Evolutionary conservation across 2,113 vertebrate genomes (phyloP).

Genomic region (Gallinago paraguaiae): DNA sequence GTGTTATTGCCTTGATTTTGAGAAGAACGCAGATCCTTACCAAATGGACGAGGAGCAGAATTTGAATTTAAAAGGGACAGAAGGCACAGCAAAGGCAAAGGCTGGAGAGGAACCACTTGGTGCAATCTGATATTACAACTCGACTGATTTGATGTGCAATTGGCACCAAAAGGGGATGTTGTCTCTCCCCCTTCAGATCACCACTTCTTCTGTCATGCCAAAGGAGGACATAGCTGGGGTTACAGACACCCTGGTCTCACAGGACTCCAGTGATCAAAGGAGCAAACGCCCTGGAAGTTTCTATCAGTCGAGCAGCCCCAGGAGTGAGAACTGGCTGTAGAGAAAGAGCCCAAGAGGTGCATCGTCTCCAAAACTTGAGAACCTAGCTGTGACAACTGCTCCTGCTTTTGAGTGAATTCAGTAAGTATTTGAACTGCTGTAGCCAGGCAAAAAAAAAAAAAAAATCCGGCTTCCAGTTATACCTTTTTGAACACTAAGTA

Average conservation of each 20-base stretch:
- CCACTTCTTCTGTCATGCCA: background rate
- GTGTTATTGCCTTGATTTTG: background rate
- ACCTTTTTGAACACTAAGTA: background rate
- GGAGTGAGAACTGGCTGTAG: background rate
- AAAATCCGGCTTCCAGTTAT: background rate
- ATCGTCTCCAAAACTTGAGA: background rate
- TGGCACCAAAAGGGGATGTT: background rate
- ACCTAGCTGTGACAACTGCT: background rate
- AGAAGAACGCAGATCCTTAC: background rate
- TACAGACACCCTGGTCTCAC: background rate
- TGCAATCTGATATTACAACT: background rate
- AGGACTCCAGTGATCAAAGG: background rate
- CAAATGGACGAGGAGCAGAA: background rate
- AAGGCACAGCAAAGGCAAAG: background rate
- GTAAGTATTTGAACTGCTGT: background rate
- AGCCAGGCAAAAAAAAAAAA: too few species aligned
- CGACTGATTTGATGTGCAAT: background rate
- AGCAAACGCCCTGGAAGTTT: fast-evolving
- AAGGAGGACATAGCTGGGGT: too few species aligned
- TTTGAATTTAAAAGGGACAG: background rate
- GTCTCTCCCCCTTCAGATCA: background rate
- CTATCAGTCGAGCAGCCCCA: background rate
- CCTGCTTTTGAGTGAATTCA: background rate
- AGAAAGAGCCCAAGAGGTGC: fast-evolving
- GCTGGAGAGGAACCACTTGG: background rate